These are phyloP conservation scores for Ceratotherium simum DNA, from an alignment of 2,113 vertebrate species.

Conservation along the genomic window DNA sequence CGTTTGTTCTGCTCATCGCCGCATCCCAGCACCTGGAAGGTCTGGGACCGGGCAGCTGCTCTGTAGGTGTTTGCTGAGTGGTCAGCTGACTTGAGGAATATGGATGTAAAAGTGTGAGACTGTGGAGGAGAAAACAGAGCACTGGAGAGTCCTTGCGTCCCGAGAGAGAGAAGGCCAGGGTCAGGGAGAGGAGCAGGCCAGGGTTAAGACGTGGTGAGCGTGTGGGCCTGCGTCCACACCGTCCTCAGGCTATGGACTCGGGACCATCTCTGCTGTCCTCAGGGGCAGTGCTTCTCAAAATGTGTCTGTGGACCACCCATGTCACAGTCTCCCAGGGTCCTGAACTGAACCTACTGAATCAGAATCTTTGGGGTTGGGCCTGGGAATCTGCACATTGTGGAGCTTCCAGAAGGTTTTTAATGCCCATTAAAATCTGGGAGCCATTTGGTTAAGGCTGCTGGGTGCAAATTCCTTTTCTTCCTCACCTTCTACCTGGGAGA, in stretches of 20 bases:
- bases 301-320: rapidly evolving
- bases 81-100: not conserved
- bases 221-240: too few relatives aligned
- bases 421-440: not conserved
- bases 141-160: rapidly evolving
- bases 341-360: not conserved
- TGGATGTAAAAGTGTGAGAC: not conserved
- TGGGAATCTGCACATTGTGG: not conserved
- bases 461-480: not conserved
- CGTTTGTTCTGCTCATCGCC: not conserved
- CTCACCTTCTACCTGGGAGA: not conserved
- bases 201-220: rapidly evolving
- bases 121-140: not conserved
- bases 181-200: not conserved
- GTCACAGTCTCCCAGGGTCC: rapidly evolving
- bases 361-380: not conserved
- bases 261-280: not conserved
- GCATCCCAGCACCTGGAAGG: not conserved
- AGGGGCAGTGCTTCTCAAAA: not conserved
- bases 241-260: rapidly evolving
- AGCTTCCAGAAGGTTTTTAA: not conserved
- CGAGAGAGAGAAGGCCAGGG: rapidly evolving
- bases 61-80: not conserved
- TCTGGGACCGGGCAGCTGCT: not conserved
- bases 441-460: not conserved